Percentiles rank a stretch among this genome's conserved stretches.
These are phyloP conservation scores for Gambusia affinis DNA, from an alignment of 2,113 vertebrate species.

Conservation along the genomic window DNA sequence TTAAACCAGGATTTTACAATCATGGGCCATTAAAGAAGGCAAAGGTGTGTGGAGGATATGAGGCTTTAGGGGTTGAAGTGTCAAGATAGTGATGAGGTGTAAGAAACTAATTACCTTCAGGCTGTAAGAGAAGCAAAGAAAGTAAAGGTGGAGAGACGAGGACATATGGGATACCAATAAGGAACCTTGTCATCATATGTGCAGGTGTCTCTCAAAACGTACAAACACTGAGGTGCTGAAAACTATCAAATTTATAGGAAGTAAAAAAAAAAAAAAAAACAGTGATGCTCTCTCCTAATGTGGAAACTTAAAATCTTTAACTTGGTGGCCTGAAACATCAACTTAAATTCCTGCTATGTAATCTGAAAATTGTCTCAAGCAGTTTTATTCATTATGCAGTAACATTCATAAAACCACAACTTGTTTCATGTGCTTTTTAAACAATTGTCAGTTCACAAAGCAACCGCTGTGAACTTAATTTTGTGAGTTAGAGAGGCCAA, in stretches of 20 bases:
- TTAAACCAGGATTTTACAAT: conserved; percentile 51
- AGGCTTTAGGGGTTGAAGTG: conserved; percentile 69
- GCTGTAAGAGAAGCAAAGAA: conserved; percentile 36
- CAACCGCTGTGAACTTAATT: background rate
- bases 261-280: conserved; percentile 1
- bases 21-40: conserved; percentile 58
- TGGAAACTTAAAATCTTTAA: conserved; percentile 25
- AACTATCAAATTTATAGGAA: background rate
- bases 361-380: conserved; percentile 15
- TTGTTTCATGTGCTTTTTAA: conserved; percentile 6
- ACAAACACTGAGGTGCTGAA: background rate
- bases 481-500: background rate
- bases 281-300: conserved; percentile 25
- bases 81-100: conserved; percentile 71
- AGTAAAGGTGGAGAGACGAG: conserved; percentile 52
- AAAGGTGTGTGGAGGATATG: conserved; percentile 74
- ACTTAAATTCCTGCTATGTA: background rate
- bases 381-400: conserved; percentile 28
- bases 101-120: conserved; percentile 63
- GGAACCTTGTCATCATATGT: conserved; percentile 23
- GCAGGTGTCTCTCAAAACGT: background rate
- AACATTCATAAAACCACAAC: conserved; percentile 10
- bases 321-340: conserved; percentile 5
- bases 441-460: background rate
- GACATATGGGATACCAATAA: conserved; percentile 41